Evolutionary conservation across 1,140 invertebrate genomes (phyloP), one percentile per base, ranked within the genome.

Genomic region (Reticulitermes speratus): DNA sequence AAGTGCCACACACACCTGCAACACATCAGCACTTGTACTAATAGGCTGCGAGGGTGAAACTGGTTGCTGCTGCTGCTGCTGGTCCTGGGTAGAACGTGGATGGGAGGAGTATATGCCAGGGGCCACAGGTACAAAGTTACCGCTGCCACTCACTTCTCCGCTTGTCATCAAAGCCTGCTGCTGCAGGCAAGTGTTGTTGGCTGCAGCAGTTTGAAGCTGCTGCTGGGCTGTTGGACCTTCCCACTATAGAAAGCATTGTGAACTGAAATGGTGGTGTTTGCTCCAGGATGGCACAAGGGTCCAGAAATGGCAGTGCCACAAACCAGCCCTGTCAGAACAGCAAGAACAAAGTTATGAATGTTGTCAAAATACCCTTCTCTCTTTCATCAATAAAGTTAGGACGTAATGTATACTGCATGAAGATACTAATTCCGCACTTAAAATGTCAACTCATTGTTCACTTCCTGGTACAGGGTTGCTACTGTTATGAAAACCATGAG

Each of bases 11-110:
- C 38, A 25, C 8, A 92, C 91, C 91, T 92, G 91, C 87, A 90
- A 91, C 87, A 92, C 92, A 89, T 92, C 91, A 59, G 89, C 86
- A 86, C 90, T 92, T 3, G 90, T 89, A 14, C 90, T 91, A 82
- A 91, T 90, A 32, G 91, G 90, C 87, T 92, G 91, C 11, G 91
- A 89, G 83, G 89, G 88, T 23, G 85, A 87, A 30, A 89, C 65
- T 21, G 89, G 88, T 14, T 75, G 65, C 65, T 75, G 65, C 52
- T 48, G 65, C 52, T 48, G 48, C 48, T 48, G 48, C 16, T 55
- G 52, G 52, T 19, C 52, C 38, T 89, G 89, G 44, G 89, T 89
- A 16, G 44, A 48, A 65, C 85, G 87, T 87, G 83, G 85, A 32
- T 87, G 16, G 25, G 87, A 87, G 30, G 89, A 87, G 85, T 91